phyloP scores from a whole-genome alignment of 1,140 invertebrate species.

The Nephotettix cincticeps region DNA sequence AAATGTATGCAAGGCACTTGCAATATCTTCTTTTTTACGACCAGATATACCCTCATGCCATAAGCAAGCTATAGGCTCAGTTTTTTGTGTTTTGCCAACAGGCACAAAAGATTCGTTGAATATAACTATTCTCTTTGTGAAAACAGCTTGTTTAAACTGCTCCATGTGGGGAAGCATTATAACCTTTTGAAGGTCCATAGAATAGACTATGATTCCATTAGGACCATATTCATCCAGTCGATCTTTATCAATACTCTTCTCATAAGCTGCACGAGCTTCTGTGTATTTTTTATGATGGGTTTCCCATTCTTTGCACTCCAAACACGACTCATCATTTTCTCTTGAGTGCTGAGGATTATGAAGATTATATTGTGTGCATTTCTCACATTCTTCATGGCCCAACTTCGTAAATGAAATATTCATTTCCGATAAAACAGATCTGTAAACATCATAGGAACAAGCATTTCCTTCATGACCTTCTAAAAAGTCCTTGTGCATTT shows the following conservation, averaged over 20 bases:
- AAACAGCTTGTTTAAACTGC: constrained; percentile 33
- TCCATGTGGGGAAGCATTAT: constrained; percentile 35
- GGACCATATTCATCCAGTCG: background rate
- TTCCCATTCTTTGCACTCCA: background rate
- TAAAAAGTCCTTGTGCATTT: constrained; percentile 37
- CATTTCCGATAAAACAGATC: constrained; percentile 22
- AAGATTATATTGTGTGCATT: constrained; percentile 26
- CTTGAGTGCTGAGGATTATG: constrained; percentile 24
- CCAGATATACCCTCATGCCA: constrained; percentile 30
- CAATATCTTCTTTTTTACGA: constrained; percentile 40
- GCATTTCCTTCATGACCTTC: constrained; percentile 25
- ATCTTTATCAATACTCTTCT: background rate
- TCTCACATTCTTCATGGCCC: constrained; percentile 34
- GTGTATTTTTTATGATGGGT: constrained; percentile 10
- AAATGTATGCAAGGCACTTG: constrained; percentile 31
- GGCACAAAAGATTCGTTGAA: constrained; percentile 26
- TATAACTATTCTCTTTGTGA: constrained; percentile 1
- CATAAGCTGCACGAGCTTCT: background rate
- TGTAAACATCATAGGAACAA: constrained; percentile 35
- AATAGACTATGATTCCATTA: background rate
- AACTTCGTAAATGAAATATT: constrained; percentile 34
- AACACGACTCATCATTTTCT: constrained; percentile 26
- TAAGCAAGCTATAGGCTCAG: background rate
- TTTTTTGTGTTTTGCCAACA: constrained; percentile 7
- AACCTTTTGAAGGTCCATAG: constrained; percentile 24